Base-by-base conservation (phyloP, 2,113 vertebrate genomes). In the Onychorhynchus coronatus region DNA sequence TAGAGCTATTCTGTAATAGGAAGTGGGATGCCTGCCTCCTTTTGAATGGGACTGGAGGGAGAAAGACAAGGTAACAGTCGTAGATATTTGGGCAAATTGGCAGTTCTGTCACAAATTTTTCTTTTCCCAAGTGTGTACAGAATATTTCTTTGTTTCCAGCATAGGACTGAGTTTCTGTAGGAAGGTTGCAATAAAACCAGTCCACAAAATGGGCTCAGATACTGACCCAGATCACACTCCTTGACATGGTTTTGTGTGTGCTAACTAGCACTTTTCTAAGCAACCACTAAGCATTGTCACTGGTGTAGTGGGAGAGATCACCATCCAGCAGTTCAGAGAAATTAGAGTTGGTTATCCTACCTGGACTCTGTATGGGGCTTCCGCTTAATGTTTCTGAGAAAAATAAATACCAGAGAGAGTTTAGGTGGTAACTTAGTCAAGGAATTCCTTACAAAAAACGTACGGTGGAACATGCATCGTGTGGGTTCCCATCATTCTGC, bases 381-480 rank as follows among this genome's bases (percentile, higher is more conserved):
- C 3, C 2, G 12, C 12, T 42, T 82, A 52, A 52, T 14, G 5
- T 35, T 58, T 46, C 33, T 42, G 23, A 73, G 15, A 46, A 62
- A 77, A 81, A 35, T 37, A 77, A 81, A 35, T 37, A 41, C 9
- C 35, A 41, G 8, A 46, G 44, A n/a, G 41, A 8, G 4, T 11
- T 30, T 41, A 27, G 3, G 20, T 35, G 19, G 31, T 25, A 11
- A 4, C 5, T 41, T 30, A 42, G 19, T 73, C 15, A 55, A 46
- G 46, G 30, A 62, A 52, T 0, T 1, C 8, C 25, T 76, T 67
- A 21, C 6, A 23, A 46, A 30, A 61, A 72, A 49, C 12, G 3
- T 11, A 20, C 0, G 0, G 23, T 59, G 55, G 20, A 70, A 23
- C 25, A 52, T 0, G 2, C 3, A 11, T 8, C 25, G 8, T 30